Evolutionary conservation across 2,888 invertebrate genomes (phyloP), one percentile per base, ranked within the genome.

Genomic region (Phengaris arion): DNA sequence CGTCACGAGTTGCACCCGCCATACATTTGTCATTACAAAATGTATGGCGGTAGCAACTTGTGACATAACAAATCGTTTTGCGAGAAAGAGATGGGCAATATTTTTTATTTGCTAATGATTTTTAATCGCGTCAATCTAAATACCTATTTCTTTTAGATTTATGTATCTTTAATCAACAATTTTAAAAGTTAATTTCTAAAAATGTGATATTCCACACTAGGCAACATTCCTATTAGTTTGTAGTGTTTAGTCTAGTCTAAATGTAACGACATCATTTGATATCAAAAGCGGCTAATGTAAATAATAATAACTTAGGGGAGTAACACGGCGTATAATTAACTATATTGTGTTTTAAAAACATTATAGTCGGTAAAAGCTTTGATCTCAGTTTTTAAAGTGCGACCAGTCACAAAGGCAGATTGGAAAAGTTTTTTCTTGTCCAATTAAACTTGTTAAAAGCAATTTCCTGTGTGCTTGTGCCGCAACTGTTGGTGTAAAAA

Each of bases 371-470:
- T 87, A 87, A 86, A 83, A 81, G 83, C 82, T 89, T 90, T 87
- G 87, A 89, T 89, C 87, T 87, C 83, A 78, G 82, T 83, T 84
- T 87, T 87, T 86, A 86, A 87, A 87, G 86, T 86, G 84, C 83
- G 82, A 81, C 84, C 84, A 87, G 87, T 88, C 85, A 90, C 88
- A 91, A 90, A 89, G 87, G 90, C 87, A 90, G 89, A 91, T 92
- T 92, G 91, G 90, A 90, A 92, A 92, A 92, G 88, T 91, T 92
- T 89, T 91, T 91, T 90, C 90, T 91, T 90, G 85, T 89, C 89
- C 90, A 92, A 91, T 92, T 91, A 91, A 91, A 92, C 83, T 92
- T 91, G 91, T 91, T 91, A 88, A 85, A 90, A 89, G 89, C 88
- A 89, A 90, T 91, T 91, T 91, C 89, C 89, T 83, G 81, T 74